Percentiles rank a stretch among this genome's conserved stretches.
These are phyloP conservation scores for Suillia variegata DNA, from an alignment of 2,888 invertebrate species.

Conservation along the genomic window DNA sequence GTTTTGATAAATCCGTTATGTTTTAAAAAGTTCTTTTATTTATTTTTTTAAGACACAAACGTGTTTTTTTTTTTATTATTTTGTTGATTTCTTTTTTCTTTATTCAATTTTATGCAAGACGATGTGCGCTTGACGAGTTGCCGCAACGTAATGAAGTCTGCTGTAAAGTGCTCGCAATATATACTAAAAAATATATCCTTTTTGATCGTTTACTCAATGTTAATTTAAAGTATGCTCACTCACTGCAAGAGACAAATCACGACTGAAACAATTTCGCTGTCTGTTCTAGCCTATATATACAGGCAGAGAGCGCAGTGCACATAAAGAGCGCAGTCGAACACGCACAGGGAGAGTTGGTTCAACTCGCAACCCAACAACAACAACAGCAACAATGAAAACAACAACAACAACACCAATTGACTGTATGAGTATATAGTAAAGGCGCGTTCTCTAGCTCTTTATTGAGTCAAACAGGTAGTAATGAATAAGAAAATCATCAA, in stretches of 20 bases:
- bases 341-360: slow-evolving; percentile 5
- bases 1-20: slow-evolving; percentile 10
- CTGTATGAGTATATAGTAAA: not conserved
- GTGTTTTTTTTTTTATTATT: slow-evolving; percentile 15
- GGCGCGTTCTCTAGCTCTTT: no score
- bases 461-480: not conserved
- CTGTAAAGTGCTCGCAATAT: slow-evolving; percentile 39
- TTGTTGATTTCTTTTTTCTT: slow-evolving; percentile 8
- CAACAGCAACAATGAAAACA: slow-evolving; percentile 20
- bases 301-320: not conserved
- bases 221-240: slow-evolving; percentile 30
- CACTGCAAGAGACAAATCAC: slow-evolving; percentile 60
- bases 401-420: slow-evolving; percentile 19
- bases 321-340: slow-evolving; percentile 15
- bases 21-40: slow-evolving; percentile 30
- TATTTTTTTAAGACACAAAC: slow-evolving; percentile 30
- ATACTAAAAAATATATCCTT: slow-evolving; percentile 32
- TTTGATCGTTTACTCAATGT: slow-evolving; percentile 4
- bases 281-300: slow-evolving; percentile 54
- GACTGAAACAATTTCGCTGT: slow-evolving; percentile 59
- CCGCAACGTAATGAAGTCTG: slow-evolving; percentile 42
- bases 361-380: not conserved
- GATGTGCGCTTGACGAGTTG: slow-evolving; percentile 41
- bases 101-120: no score
- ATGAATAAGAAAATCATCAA: not conserved